Evolutionary conservation across 2,797 vertebrate genomes (phyloP), one percentile per base, ranked within the genome.

Genomic region (Kryptolebias ocellatus): DNA sequence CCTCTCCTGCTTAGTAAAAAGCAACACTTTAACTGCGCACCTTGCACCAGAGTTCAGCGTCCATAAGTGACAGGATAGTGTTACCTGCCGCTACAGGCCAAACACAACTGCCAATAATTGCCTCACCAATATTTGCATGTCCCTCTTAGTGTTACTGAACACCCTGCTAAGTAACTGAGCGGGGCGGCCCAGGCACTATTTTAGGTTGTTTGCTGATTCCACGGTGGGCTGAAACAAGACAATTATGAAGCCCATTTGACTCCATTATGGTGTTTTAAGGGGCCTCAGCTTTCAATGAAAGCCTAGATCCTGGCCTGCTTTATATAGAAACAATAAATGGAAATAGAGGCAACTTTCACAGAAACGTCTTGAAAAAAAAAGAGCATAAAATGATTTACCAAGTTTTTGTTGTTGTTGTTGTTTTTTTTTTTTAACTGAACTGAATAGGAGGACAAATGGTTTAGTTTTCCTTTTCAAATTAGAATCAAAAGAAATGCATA

Each of bases 81-180:
- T 94, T 95, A 93, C 92, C 86, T 87, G 86, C 87, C 91, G 89
- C 92, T 91, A 88, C 74, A 72, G 91, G 90, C 81, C 84, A 87
- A 92, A 92, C 91, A 91, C 76, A 72, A 88, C 88, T 84, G 87
- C 84, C 87, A 83, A 90, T 94, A 92, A 93, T 91, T 91, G 90
- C 91, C 92, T 87, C 67, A 88, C 90, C 89, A 92, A 94, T 94
- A 93, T 94, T 93, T 94, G 91, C 92, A 92, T 93, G 90, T 91
- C 91, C 88, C 89, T 90, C 87, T 86, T 75, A 70, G 66, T 91
- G 92, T 91, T 90, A 94, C 88, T 80, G 91, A 93, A 92, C 90
- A 93, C 92, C 88, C 63, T 34, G 60, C 88, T 92, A 85, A 92
- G 92, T 93, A 91, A 92, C 88, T 74, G 79, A 86, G 86, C 80